Conservation (phyloP, 2,888 invertebrate genomes). For the Galeopsomyia nigrocyanea region DNA sequence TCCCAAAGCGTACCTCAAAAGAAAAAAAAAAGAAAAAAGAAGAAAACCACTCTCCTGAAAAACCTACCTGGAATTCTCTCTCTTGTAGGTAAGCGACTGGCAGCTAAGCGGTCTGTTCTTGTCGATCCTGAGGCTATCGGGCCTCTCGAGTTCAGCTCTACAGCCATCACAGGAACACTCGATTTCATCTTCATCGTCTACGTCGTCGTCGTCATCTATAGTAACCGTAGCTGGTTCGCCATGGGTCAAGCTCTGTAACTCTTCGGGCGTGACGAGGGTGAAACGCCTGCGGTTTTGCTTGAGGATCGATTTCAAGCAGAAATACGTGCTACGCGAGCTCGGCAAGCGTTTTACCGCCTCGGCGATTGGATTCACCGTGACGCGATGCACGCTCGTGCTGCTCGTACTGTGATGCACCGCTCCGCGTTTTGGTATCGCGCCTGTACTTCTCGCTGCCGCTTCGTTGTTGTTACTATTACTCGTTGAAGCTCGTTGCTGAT, state of each 20-base stretch:
- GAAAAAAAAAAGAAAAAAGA: not conserved
- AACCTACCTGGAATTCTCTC: conserved; percentile 42
- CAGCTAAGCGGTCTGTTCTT: conserved; percentile 38
- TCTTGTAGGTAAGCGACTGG: conserved; percentile 33
- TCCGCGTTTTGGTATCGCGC: conserved; percentile 19
- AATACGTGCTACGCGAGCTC: conserved; percentile 60
- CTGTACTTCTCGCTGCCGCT: conserved; percentile 2
- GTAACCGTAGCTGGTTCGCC: conserved; percentile 20
- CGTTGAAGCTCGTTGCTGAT: not conserved
- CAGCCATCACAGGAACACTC: conserved; percentile 33
- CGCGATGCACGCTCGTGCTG: conserved; percentile 45
- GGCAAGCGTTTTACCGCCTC: conserved; percentile 55
- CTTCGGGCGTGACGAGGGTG: conserved; percentile 61
- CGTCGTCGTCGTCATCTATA: not conserved
- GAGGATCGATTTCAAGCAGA: conserved; percentile 64
- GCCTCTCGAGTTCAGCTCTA: conserved; percentile 24
- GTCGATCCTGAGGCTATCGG: conserved; percentile 28
- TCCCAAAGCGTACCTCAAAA: not conserved
- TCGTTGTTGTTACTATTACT: not conserved
- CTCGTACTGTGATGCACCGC: conserved; percentile 10
- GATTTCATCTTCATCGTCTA: conserved; percentile 8
- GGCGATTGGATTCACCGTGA: conserved; percentile 60
- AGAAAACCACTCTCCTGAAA: too few relatives aligned
- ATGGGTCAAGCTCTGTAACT: conserved; percentile 46
- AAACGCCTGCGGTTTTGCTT: conserved; percentile 63